Conservation (phyloP, 2,113 vertebrate genomes). For the Himantopus leucocephalus region DNA sequence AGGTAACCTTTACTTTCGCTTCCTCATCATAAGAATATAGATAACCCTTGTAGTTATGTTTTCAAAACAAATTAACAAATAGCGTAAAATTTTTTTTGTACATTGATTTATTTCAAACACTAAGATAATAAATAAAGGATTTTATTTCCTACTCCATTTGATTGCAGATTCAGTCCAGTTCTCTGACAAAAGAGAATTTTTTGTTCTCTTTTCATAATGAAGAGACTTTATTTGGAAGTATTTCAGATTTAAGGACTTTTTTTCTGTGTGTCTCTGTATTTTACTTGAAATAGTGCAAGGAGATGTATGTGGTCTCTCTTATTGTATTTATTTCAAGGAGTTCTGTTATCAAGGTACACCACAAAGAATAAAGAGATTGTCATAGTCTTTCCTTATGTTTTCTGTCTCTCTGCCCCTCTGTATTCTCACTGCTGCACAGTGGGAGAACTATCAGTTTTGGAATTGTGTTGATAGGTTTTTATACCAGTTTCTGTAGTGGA, state of each 20-base stretch:
- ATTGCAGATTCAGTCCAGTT: not conserved
- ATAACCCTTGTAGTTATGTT: not conserved
- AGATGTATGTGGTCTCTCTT: not conserved
- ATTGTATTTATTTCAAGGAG: conserved; percentile 14
- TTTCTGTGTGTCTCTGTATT: not conserved
- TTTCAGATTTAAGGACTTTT: not conserved
- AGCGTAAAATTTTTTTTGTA: not conserved
- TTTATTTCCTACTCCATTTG: not conserved
- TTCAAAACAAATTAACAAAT: not conserved
- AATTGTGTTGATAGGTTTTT: conserved; percentile 56
- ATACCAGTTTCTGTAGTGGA: conserved; percentile 40
- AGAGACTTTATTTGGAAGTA: not conserved
- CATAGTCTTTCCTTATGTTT: not conserved
- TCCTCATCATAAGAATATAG: not conserved
- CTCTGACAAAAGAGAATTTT: not conserved
- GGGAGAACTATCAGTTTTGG: conserved; percentile 36
- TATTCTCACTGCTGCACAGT: not conserved
- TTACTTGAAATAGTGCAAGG: not conserved
- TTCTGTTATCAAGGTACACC: not conserved
- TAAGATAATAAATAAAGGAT: not conserved
- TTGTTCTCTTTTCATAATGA: not conserved
- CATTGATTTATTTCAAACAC: not conserved
- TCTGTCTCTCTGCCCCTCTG: not conserved
- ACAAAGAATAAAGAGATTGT: not conserved
- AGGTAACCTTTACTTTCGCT: not conserved